phyloP scores from a whole-genome alignment of 2,797 vertebrate genomes.

The Cossypha heuglini region DNA sequence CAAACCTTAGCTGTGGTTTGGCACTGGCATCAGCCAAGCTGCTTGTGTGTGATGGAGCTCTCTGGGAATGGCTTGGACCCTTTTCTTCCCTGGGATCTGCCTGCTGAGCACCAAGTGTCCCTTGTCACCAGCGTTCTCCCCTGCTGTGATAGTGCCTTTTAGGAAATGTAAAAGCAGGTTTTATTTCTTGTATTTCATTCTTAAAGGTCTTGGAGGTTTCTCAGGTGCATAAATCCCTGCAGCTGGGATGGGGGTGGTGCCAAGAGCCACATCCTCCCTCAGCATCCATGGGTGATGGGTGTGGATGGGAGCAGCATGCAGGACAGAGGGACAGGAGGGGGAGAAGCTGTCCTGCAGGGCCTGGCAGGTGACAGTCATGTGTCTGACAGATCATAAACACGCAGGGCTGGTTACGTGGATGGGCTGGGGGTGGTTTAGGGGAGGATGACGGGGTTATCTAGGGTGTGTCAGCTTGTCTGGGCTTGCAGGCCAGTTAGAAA shows the following conservation, averaged over 20 bases:
- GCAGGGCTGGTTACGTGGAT: not conserved
- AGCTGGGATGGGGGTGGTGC: accelerated
- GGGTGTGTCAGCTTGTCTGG: conserved; percentile 39
- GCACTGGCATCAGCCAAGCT: not conserved
- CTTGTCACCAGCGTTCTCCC: accelerated
- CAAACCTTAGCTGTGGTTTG: conserved; percentile 52
- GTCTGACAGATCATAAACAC: not conserved
- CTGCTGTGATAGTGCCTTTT: accelerated
- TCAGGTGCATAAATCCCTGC: not conserved
- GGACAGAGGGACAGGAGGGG: not conserved
- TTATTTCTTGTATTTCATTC: not conserved
- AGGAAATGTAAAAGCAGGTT: not conserved
- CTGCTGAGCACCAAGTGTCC: not conserved
- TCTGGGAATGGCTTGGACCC: not conserved
- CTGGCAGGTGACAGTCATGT: conserved; percentile 46
- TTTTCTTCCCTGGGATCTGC: not conserved
- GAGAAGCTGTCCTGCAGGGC: not conserved
- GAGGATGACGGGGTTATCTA: conserved; percentile 41
- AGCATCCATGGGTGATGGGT: accelerated
- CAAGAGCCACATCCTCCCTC: not conserved
- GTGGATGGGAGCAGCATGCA: accelerated
- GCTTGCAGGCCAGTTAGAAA: conserved; percentile 17
- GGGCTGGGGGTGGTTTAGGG: not conserved
- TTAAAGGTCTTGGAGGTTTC: not conserved
- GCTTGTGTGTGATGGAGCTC: not conserved